Evolutionary conservation across 1,140 invertebrate species (phyloP).

Genomic region (Choristoneura fumiferana): DNA sequence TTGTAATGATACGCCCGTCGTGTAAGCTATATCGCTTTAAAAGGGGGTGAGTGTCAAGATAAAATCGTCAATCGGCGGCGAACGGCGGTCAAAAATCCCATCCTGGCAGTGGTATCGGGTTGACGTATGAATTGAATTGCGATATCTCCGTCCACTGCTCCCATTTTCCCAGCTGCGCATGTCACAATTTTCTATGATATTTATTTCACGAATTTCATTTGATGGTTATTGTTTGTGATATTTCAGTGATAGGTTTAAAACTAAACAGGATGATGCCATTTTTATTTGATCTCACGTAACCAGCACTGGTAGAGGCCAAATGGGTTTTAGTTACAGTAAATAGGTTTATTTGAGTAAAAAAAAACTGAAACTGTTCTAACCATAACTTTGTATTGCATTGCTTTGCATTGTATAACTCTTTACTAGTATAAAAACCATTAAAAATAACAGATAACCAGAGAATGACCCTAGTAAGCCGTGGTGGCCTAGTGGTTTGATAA

Average conservation of each 20-base stretch:
- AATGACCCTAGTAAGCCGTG: no score
- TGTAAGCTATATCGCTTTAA: conserved; percentile 7
- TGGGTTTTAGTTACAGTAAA: no score
- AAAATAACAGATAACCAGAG: no score
- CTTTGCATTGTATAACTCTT: no score
- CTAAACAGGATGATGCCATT: conserved; percentile 5
- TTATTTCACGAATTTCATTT: conserved; percentile 14
- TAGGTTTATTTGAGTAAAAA: no score
- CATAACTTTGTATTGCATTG: no score
- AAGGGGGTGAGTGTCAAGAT: conserved; percentile 8
- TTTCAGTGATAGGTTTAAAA: neutral
- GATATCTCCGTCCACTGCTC: conserved; percentile 45
- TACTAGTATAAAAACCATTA: no score
- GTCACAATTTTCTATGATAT: neutral
- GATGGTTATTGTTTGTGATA: conserved; percentile 15
- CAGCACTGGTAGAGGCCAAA: no score
- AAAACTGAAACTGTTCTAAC: no score
- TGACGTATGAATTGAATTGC: conserved; percentile 56
- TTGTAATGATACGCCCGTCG: conserved; percentile 6
- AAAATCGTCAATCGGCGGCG: conserved; percentile 29
- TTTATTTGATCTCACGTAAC: no score
- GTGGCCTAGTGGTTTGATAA: no score
- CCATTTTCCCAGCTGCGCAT: neutral
- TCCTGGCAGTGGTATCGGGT: conserved; percentile 39
- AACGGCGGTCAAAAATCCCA: conserved; percentile 50